Percentiles rank a stretch among this genome's conserved stretches.
These are phyloP conservation scores for Ptychochromis oligacanthus DNA, from an alignment of 2,113 vertebrate species.

Conservation along the genomic window DNA sequence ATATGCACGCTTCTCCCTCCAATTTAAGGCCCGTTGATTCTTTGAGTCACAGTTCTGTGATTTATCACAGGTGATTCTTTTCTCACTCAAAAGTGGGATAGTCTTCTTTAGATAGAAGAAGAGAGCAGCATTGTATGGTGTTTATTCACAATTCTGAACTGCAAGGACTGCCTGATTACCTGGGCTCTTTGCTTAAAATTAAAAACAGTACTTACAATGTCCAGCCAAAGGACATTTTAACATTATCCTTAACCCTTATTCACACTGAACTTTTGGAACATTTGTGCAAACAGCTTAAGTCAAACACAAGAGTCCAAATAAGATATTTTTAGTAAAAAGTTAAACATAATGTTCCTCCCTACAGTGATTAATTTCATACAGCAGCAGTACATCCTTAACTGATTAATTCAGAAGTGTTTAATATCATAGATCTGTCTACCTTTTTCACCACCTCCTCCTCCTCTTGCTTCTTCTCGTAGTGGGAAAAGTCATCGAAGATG, in stretches of 20 bases:
- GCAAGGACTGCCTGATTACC: background rate
- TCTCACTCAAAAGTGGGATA: background rate
- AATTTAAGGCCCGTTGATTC: background rate
- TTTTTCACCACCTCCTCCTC: conserved; percentile 98
- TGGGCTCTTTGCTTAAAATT: background rate
- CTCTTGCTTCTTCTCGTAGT: conserved; percentile 98
- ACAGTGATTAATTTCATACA: background rate
- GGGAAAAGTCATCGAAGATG: conserved; percentile 99
- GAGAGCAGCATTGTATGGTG: background rate
- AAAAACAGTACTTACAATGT: background rate
- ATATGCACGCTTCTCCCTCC: background rate
- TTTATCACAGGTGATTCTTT: too few relatives aligned
- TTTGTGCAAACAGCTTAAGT: background rate
- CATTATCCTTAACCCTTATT: background rate
- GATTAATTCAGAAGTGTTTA: background rate
- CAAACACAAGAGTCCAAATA: background rate
- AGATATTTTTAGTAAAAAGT: background rate
- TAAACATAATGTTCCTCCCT: background rate
- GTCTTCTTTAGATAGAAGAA: background rate
- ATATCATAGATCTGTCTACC: conserved; percentile 75
- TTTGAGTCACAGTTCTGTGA: too few relatives aligned
- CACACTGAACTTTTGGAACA: too few relatives aligned
- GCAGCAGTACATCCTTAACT: background rate
- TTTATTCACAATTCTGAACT: background rate
- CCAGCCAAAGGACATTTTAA: background rate